Base-by-base conservation (phyloP, 2,888 invertebrate genomes). In the Strigamia transsilvanica region DNA sequence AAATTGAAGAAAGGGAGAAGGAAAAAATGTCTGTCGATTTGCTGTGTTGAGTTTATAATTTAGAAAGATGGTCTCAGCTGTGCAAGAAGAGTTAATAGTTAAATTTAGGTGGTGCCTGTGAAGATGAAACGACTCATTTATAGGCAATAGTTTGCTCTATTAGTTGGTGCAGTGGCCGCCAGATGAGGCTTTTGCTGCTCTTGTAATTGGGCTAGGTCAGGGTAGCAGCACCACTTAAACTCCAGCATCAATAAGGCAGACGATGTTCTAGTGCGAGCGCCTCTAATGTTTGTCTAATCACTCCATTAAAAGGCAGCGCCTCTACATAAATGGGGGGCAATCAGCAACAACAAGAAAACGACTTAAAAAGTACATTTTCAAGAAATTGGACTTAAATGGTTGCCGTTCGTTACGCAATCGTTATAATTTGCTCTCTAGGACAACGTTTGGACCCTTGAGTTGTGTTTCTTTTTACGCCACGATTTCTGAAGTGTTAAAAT, bases 101-200 rank as follows among this genome's bases (percentile, higher is more conserved):
- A 56, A 56, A 56, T 56, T 56, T 56, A 56, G 56, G 56, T 56
- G 56, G 56, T 56, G 56, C 56, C 56, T 56, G 56, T 18, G 56
- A 56, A 56, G 56, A 56, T 56, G 56, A 56, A 56, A 56, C 56
- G 56, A 56, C 56, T 56, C 56, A 56, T 56, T 56, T 56, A 56
- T 56, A 56, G 56, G 56, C 56, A 56, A 56, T 56, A 56, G 56
- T 56, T 56, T 56, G 56, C 56, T 56, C 56, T 56, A 56, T 56
- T 56, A 56, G 56, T 56, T 56, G 56, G 56, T 56, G 56, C 56
- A 56, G 56, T 56, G 56, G 56, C 56, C 56, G 56, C 56, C 56
- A 56, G 56, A 56, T 56, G 56, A 56, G 56, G 56, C 56, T 56
- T 56, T 56, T 56, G 56, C 56, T 56, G 56, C 56, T 56, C 56